Evolutionary conservation across 2,797 vertebrate species (phyloP), one percentile per base, ranked within the genome.

Genomic region (Vultur gryphus): DNA sequence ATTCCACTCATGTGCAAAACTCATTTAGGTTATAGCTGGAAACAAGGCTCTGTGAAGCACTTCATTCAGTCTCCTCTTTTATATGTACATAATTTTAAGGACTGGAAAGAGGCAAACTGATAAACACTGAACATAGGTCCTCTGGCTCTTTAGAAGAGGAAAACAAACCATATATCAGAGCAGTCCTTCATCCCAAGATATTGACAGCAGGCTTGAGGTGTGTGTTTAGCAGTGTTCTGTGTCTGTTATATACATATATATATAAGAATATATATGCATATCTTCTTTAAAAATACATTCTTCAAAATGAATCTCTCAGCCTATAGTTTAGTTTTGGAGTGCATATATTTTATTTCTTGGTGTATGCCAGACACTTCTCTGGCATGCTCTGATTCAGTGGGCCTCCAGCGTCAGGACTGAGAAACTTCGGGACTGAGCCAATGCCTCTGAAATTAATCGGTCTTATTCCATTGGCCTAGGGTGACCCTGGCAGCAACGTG

Each of bases 1-100:
- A 95, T 69, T 91, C 77, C 44, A 83, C 66, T 88, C 87, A 58
- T 84, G 69, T 48, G 80, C 79, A 96, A 84, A 96, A 96, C 81
- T 95, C 26, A 87, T 91, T 96, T 62, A 90, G 49, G 37, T 87
- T 79, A 13, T 52, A 75, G 62, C 46, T 91, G 49, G 64, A 95
- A 96, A 93, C 79, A 71, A 93, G 39, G 59, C 78, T 78, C 46
- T 81, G 58, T 94, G 89, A 97, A 90, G 39, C 66, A 33, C 43
- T 95, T 91, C 76, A 20, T 57, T 89, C 88, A 95, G 84, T 89
- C 41, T 93, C 44, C 71, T 84, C 76, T 73, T 70, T 86, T 62
- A 54, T 17, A 71, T 35, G 25, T 55, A 15, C 9, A 13, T 82
- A 89, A 87, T 84, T 93, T 90, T 95, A 91, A 58, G 70, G 84